A percentile compares a stretch with the other conserved stretches of the same genome.
phyloP scores from a whole-genome alignment of 1,140 invertebrate species.

The Bombus confusus region DNA sequence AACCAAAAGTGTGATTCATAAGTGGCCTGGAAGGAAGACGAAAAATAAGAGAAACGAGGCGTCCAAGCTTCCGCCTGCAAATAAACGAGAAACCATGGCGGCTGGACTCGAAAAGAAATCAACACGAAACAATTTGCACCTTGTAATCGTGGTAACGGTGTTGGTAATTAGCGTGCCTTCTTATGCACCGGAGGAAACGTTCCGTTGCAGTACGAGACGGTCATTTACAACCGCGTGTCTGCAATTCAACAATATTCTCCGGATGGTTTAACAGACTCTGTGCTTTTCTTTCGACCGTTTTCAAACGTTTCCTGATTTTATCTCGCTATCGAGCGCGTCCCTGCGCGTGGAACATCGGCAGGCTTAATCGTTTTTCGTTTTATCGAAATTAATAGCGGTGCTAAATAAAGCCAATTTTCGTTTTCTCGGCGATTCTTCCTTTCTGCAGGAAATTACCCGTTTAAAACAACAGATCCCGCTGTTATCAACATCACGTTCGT shows the following conservation, averaged over 20 bases:
- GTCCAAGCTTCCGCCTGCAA: background rate
- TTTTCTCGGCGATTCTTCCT: background rate
- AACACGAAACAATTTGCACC: conserved; percentile 40
- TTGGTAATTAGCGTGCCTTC: conserved; percentile 35
- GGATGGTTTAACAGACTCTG: no score
- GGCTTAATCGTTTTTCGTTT: background rate
- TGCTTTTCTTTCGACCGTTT: background rate
- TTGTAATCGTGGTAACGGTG: conserved; percentile 39
- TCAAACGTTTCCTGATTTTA: background rate
- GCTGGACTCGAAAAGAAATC: background rate
- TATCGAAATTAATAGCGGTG: background rate
- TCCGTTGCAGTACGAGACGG: conserved; percentile 14
- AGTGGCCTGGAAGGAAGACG: background rate
- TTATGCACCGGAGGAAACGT: conserved; percentile 5
- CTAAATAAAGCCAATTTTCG: background rate
- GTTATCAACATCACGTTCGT: no score
- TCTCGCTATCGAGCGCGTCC: no score
- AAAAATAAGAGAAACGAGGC: background rate
- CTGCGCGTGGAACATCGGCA: background rate
- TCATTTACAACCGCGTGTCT: background rate
- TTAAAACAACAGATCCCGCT: no score
- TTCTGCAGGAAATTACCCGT: background rate
- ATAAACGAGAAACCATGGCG: background rate
- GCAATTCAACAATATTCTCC: conserved; percentile 17
- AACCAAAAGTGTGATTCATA: background rate